phyloP scores from a whole-genome alignment of 35 echinoderm and acorn worm genomes.

The Lytechinus variegatus region DNA sequence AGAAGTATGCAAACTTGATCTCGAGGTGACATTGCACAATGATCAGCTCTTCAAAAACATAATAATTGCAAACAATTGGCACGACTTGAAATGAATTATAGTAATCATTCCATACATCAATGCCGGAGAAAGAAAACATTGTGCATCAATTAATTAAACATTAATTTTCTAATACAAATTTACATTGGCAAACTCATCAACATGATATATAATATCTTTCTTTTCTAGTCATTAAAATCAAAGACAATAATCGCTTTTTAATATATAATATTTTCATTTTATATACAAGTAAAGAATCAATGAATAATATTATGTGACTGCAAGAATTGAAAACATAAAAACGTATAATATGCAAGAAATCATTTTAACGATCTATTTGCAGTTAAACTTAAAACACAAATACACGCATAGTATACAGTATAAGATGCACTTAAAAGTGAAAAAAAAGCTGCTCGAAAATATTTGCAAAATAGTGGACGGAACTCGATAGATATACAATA shows the following conservation, averaged over 20 bases:
- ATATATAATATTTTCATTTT: not conserved
- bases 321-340: not conserved
- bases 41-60: not conserved
- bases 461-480: not conserved
- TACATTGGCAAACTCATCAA: conserved; percentile 1
- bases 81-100: too few relatives aligned
- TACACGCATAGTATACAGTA: not conserved
- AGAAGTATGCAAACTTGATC: not conserved
- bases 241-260: not conserved
- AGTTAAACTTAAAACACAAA: not conserved
- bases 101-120: not conserved
- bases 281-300: not conserved
- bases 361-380: not conserved
- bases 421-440: not conserved
- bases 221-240: not conserved
- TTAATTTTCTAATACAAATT: not conserved
- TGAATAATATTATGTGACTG: not conserved
- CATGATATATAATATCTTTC: not conserved
- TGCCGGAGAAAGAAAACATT: not conserved
- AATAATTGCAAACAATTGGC: not conserved
- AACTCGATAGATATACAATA: not conserved
- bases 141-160: not conserved
- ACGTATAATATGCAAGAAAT: not conserved
- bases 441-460: not conserved
- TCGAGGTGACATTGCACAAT: not conserved